Evolutionary conservation across 2,888 invertebrate species (phyloP), one percentile per base, ranked within the genome.

Genomic region (Acanthosepion esculentum): DNA sequence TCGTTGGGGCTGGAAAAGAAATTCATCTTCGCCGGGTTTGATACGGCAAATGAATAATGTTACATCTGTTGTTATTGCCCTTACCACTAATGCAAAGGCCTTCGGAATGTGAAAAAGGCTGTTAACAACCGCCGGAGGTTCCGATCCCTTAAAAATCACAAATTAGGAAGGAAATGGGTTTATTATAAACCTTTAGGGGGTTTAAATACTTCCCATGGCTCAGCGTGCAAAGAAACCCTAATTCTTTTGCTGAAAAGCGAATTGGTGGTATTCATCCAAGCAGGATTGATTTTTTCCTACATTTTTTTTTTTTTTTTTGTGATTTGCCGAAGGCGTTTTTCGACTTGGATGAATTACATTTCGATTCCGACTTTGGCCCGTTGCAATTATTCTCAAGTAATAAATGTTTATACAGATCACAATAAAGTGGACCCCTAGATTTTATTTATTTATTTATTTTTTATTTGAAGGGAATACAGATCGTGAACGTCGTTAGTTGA

Each of bases 161-260:
- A 78, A 78, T 78, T 78, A 78, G 12, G 78, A 78, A 78, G n/a
- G 78, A 78, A 78, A 78, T 78, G 33, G 78, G 78, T 78, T 78
- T 78, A 78, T 78, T 78, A 78, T 78, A n/a, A 15, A 78, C 78
- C 78, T 78, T 33, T 78, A 78, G n/a, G 78, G 78, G 78, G n/a
- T 78, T 78, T 78, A 78, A 78, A 78, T 78, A 78, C 78, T 78
- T 78, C 78, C 78, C n/a, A 15, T 78, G n/a, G n/a, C n/a, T n/a
- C n/a, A 12, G 1, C 78, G 78, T n/a, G n/a, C n/a, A 78, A 78
- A 10, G 78, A n/a, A 78, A 78, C 10, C 12, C 78, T n/a, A 78
- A n/a, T 78, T 78, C n/a, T 10, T 78, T 78, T n/a, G 3, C 10
- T n/a, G 78, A 78, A 78, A n/a, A 78, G 78, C 29, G 8, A 78